Base-by-base conservation (phyloP, 2,113 vertebrate genomes). In the Brienomyrus brachyistius region DNA sequence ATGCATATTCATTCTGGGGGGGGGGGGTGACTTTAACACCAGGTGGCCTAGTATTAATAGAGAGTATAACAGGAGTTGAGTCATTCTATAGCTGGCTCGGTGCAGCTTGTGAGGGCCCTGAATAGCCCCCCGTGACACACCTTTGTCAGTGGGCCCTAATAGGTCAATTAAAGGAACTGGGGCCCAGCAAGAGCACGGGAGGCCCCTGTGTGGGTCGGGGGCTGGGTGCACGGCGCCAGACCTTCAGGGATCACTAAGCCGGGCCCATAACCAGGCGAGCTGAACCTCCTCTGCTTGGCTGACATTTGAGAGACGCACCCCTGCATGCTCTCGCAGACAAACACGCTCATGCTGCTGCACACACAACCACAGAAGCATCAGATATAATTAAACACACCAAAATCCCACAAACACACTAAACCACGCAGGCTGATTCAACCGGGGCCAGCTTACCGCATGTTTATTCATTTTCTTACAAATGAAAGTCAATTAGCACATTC, bases 1-100 rank as follows among this genome's bases (percentile, higher is more conserved):
- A 19, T 90, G 35, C 35, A 54, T 74, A 74, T 87, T 35, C 91
- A 89, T 88, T 86, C 40, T 82, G n/a, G 89, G 51, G 10, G 27
- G 70, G 52, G n/a, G 89, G 40, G 74, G 11, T 17, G 4, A 43
- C 40, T 91, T 89, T 91, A 19, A 85, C 40, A 51, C 74, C 51
- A 66, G 87, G 45, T 85, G 43, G 91, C 92, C 91, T 31, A 82
- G 85, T 92, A 91, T 91, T 87, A 90, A 40, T 91, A 80, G 89
- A 86, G 47, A 91, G 84, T 89, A 27, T 84, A 48, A 13, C 56
- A 43, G 43, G 87, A 90, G 93, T 40, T 92, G 90, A 86, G 89
- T 91, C 27, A 90, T 93, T 92, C 89, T 88, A 90, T 91, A 91
- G 90, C 56, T 91, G 84, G 89, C 87, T 90, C 21, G 40, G 59